Percentiles rank a stretch among this genome's conserved stretches.
Evolutionary conservation across 2,113 vertebrate species (phyloP).

Genomic region (Crotalus horridus): DNA sequence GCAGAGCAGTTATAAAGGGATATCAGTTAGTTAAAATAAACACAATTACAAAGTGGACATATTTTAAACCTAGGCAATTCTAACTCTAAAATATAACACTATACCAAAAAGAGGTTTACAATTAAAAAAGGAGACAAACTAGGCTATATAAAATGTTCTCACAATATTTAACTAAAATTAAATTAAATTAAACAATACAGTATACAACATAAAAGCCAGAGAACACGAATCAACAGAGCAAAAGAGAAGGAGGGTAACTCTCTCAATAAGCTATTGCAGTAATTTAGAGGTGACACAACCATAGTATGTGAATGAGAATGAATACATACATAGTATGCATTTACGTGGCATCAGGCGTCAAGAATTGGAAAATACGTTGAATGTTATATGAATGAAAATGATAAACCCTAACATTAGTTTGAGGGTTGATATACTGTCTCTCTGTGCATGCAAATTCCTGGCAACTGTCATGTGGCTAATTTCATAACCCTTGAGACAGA

Average conservation of each 20-base stretch:
- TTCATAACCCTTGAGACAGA: background rate
- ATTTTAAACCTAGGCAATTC: background rate
- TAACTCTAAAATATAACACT: background rate
- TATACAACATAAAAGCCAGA: background rate
- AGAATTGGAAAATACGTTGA: background rate
- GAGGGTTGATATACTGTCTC: background rate
- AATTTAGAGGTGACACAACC: background rate
- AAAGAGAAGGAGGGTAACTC: background rate
- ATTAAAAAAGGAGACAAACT: background rate
- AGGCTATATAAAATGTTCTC: background rate
- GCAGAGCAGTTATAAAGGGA: background rate
- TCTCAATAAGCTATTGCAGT: background rate
- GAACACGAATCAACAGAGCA: background rate
- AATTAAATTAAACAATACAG: background rate
- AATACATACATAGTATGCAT: no score
- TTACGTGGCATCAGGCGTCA: background rate
- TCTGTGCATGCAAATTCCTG: background rate
- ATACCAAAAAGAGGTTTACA: background rate
- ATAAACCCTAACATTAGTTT: background rate
- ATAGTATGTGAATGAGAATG: background rate
- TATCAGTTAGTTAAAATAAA: background rate
- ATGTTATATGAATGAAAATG: background rate
- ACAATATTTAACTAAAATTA: background rate
- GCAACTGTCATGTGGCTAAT: background rate
- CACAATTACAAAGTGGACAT: background rate